Base-by-base conservation (phyloP, 2,888 invertebrate genomes). In the Linnaemya tessellans region DNA sequence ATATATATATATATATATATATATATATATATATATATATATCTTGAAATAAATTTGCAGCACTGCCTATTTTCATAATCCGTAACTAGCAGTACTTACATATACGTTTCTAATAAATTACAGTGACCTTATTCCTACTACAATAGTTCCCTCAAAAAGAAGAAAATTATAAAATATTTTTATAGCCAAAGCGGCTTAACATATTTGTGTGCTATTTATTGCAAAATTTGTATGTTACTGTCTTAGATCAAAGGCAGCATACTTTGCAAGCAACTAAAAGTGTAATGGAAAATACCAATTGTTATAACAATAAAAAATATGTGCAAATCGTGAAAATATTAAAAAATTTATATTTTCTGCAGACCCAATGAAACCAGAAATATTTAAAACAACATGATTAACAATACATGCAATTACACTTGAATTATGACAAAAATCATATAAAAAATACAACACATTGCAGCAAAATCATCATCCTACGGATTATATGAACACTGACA, bases 351-450 rank as follows among this genome's bases (percentile, higher is more conserved):
- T 15, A 11, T 43, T 56, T 30, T 75, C 18, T 65, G 43, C 54
- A 54, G 30, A 43, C 10, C 51, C 65, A 41, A 54, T 43, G 75
- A 56, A 56, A 75, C 43, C 75, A 75, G 65, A 75, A 75, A 65
- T 65, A 70, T 38, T 49, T 38, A 22, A 30, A 11, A 51, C 62
- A 74, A 51, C 62, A 49, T 60, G 71, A 73, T 46, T 46, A 49
- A 62, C 49, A 73, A 73, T 62, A 58, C 60, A 54, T 62, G 62
- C 79, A 79, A 74, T 84, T 84, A 84, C 79, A 80, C 84, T 84
- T 80, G 84, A 84, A 79, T 84, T 73, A 82, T 77, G 77, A 82
- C 70, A 71, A 75, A 74, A 67, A 56, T 8, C 25, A 30, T 15
- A 18, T 38, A 73, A 54, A 46, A 30, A 71, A 1, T n/a, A 49